These are phyloP conservation scores for Pelobates cultripes DNA, from an alignment of 2,797 vertebrate genomes.

Conservation along the genomic window DNA sequence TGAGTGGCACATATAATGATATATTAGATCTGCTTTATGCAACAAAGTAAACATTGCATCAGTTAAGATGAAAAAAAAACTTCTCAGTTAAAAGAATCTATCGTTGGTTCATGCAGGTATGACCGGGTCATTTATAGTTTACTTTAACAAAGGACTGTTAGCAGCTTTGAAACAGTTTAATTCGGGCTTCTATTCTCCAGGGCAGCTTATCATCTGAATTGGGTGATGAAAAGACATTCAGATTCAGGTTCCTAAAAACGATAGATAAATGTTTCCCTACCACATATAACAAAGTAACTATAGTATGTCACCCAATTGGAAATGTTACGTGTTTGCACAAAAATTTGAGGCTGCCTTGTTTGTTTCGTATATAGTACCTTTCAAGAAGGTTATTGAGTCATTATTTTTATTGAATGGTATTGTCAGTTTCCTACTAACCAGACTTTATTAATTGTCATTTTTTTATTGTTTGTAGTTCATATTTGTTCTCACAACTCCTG, in stretches of 20 bases:
- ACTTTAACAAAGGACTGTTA: slow-evolving; percentile 29
- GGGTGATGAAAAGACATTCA: slow-evolving; percentile 46
- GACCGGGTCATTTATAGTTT: slow-evolving; percentile 46
- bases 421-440: too few species aligned
- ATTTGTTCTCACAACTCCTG: too few species aligned
- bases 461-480: too few species aligned
- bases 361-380: not conserved
- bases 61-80: slow-evolving; percentile 16
- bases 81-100: slow-evolving; percentile 6
- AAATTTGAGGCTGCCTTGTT: slow-evolving; percentile 17
- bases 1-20: not conserved
- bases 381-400: not conserved
- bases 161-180: slow-evolving; percentile 33
- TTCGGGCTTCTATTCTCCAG: slow-evolving; percentile 29
- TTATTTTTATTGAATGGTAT: too few species aligned
- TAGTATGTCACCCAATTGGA: not conserved
- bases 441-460: too few species aligned
- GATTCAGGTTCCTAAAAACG: slow-evolving; percentile 32
- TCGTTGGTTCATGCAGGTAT: slow-evolving; percentile 27
- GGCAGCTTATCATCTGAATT: slow-evolving; percentile 40
- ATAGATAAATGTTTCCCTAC: slow-evolving; percentile 31
- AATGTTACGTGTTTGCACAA: slow-evolving; percentile 21
- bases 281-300: slow-evolving; percentile 12
- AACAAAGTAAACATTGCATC: slow-evolving; percentile 24
- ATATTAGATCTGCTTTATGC: not conserved